Percentiles rank a stretch among this genome's conserved stretches.
Evolutionary conservation across 2,113 vertebrate genomes (phyloP).

Genomic region (Cranoglanis bouderius): DNA sequence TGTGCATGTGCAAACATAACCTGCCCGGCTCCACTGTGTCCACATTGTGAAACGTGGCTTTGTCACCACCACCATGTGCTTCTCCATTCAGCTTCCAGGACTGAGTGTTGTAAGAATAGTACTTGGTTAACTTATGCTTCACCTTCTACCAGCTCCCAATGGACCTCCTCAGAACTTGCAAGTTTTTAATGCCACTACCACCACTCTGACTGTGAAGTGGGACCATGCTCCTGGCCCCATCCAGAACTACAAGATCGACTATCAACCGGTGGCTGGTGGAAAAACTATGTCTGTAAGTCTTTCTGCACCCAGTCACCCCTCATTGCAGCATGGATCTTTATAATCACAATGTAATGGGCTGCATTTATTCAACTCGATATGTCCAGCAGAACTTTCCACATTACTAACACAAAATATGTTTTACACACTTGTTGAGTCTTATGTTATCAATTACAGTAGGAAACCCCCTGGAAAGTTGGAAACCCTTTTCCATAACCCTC

Average conservation of each 20-base stretch:
- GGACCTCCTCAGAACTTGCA: constrained; percentile 87
- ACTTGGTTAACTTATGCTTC: constrained; percentile 19
- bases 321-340: constrained; percentile 26
- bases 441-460: constrained; percentile 50
- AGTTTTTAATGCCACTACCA: constrained; percentile 88
- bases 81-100: constrained; percentile 29
- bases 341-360: constrained; percentile 21
- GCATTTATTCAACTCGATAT: constrained; percentile 16
- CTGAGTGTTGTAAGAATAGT: constrained; percentile 1
- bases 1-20: constrained; percentile 50
- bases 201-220: constrained; percentile 87
- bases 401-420: constrained; percentile 27
- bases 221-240: constrained; percentile 85
- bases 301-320: neutral
- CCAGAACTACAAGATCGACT: constrained; percentile 85
- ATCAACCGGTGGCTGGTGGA: constrained; percentile 76
- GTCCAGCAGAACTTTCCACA: constrained; percentile 40
- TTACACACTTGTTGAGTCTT: constrained; percentile 10
- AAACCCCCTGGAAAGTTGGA: constrained; percentile 46
- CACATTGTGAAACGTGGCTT: constrained; percentile 15
- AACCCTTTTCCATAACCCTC: constrained; percentile 37
- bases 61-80: constrained; percentile 35
- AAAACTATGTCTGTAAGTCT: constrained; percentile 77
- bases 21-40: constrained; percentile 36
- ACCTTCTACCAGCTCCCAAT: constrained; percentile 72